These are phyloP conservation scores for Hipparchia sbordonii DNA, from an alignment of 2,888 invertebrate species.

Conservation along the genomic window DNA sequence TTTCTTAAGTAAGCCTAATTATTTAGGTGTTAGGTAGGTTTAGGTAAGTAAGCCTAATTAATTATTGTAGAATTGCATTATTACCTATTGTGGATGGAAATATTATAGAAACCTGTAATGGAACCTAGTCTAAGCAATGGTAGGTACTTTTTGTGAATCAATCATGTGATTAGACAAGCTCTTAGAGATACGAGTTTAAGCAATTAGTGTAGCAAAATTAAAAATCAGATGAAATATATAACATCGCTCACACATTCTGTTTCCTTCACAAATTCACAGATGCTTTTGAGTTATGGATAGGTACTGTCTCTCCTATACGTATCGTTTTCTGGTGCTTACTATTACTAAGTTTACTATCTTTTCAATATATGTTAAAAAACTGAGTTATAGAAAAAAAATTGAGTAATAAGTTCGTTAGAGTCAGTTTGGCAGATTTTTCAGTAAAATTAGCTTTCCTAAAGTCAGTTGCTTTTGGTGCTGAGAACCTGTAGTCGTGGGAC, in stretches of 20 bases:
- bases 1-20: no score
- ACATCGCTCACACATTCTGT: conserved; percentile 15
- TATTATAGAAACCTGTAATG: no score
- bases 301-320: not conserved
- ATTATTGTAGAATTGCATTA: no score
- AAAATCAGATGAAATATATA: conserved; percentile 8
- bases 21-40: no score
- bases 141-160: not conserved
- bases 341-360: not conserved
- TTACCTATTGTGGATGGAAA: no score
- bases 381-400: not conserved
- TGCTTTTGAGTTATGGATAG: conserved; percentile 40
- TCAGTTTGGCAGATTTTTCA: not conserved
- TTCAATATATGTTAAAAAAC: no score
- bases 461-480: not conserved
- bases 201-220: conserved; percentile 2
- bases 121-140: no score
- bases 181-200: not conserved
- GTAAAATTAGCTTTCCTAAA: not conserved
- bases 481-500: not conserved
- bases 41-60: no score
- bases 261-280: conserved; percentile 30
- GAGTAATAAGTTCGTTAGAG: not conserved
- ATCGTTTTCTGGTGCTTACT: not conserved
- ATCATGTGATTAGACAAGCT: not conserved